Evolutionary conservation across 2,797 vertebrate species (phyloP).

Genomic region (Cynopterus sphinx): DNA sequence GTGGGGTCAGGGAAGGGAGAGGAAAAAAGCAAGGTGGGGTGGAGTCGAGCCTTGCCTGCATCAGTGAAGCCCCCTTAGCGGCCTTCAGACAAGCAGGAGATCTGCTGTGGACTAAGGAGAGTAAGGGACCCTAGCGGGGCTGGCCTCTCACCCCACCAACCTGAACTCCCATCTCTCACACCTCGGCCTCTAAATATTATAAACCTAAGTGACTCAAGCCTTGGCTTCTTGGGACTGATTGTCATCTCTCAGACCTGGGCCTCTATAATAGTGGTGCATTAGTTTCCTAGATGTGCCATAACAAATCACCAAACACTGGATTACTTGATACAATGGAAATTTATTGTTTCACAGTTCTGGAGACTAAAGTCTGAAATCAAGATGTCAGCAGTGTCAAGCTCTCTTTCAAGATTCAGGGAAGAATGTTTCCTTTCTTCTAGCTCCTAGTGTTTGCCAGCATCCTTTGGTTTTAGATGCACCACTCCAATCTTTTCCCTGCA

Average conservation of each 20-base stretch:
- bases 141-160: no score
- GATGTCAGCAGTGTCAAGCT: background rate
- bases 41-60: background rate
- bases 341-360: background rate
- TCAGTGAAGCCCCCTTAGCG: background rate
- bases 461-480: background rate
- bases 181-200: background rate
- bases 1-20: conserved; percentile 29
- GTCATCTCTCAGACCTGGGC: background rate
- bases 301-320: background rate
- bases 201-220: background rate
- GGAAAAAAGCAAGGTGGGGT: conserved; percentile 48
- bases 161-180: background rate
- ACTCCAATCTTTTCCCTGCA: background rate
- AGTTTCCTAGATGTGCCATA: background rate
- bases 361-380: background rate
- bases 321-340: background rate
- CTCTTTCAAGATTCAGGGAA: background rate
- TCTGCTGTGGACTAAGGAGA: conserved; percentile 53
- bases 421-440: background rate
- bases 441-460: background rate
- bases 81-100: background rate
- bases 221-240: background rate
- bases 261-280: background rate
- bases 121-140: background rate